Evolutionary conservation across 2,888 invertebrate genomes (phyloP).

Genomic region (Drosophila suboccidentalis): DNA sequence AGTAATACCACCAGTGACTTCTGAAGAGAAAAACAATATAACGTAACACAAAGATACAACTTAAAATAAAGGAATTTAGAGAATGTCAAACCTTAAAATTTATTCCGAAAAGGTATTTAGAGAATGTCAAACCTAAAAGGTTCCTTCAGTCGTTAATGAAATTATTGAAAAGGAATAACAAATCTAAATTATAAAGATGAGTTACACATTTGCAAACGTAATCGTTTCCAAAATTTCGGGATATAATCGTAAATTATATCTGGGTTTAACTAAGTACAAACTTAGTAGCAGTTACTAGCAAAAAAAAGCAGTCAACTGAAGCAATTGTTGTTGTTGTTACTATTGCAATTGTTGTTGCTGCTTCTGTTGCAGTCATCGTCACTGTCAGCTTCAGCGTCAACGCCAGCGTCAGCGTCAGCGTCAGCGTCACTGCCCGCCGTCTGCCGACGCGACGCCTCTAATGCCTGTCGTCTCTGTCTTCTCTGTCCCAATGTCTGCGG

Average conservation of each 20-base stretch:
- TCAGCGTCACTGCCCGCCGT: conserved; percentile 30
- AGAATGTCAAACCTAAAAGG: no score
- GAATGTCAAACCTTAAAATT: no score
- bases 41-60: no score
- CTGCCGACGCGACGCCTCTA: conserved; percentile 68
- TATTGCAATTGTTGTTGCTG: conserved; percentile 36
- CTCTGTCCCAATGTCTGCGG: conserved; percentile 73
- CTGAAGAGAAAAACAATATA: no score
- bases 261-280: conserved; percentile 18
- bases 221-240: not conserved
- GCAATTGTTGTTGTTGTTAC: conserved; percentile 20
- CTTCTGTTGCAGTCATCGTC: conserved; percentile 26
- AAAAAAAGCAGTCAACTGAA: conserved; percentile 26
- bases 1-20: not conserved
- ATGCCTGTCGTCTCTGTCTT: conserved; percentile 63
- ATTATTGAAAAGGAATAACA: not conserved
- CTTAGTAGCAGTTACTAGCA: conserved; percentile 36
- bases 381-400: conserved; percentile 24
- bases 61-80: no score
- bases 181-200: not conserved
- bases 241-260: not conserved
- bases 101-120: no score
- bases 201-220: not conserved
- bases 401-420: conserved; percentile 23
- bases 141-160: no score